Conservation (phyloP, 1,140 invertebrate genomes). For the Papilio polytes region DNA sequence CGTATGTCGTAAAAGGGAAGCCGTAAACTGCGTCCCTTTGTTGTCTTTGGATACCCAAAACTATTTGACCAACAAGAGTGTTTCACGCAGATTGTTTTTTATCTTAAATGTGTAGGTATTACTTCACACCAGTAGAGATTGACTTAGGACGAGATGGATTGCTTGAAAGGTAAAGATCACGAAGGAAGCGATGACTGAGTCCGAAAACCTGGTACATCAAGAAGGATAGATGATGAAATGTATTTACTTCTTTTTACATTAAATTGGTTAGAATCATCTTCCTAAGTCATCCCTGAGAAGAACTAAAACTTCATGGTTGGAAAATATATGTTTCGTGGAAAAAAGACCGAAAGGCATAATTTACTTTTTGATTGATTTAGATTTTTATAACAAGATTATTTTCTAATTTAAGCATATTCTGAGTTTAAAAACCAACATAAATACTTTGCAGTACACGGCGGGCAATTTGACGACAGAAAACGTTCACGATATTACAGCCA, state of each 20-base stretch:
- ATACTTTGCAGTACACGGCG: not conserved
- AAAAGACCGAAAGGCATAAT: not conserved
- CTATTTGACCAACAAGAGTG: not conserved
- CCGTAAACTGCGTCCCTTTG: constrained; percentile 1
- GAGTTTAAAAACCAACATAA: constrained; percentile 1
- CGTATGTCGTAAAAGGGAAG: constrained; percentile 2
- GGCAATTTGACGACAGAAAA: constrained; percentile 14
- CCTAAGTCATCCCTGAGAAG: too few species aligned
- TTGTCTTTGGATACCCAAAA: not conserved
- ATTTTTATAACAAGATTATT: not conserved
- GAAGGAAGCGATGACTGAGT: too few species aligned
- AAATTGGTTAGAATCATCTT: too few species aligned
- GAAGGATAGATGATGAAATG: too few species aligned
- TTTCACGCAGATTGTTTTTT: not conserved
- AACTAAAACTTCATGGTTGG: too few species aligned
- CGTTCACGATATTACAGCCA: not conserved
- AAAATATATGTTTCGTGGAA: too few species aligned
- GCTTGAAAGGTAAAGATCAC: too few species aligned
- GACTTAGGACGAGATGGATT: too few species aligned
- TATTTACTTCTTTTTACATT: too few species aligned
- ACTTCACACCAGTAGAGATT: not conserved
- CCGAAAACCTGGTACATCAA: too few species aligned
- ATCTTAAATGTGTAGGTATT: not conserved
- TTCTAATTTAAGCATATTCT: not conserved
- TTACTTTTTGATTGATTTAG: not conserved